phyloP scores from a whole-genome alignment of 2,888 invertebrate species.

The Bombylius major region DNA sequence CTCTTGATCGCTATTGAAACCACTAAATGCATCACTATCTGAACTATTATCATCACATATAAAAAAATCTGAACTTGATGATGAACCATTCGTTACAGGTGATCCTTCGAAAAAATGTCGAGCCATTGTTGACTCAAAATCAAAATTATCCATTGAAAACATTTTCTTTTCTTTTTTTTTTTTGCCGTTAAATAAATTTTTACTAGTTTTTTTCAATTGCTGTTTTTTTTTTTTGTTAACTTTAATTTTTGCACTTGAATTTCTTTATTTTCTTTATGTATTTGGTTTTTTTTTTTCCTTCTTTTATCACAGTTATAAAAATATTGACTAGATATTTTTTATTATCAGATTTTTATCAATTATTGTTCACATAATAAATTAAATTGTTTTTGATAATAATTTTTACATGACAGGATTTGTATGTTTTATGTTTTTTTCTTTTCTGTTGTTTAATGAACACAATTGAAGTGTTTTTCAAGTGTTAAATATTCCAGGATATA shows the following conservation, averaged over 20 bases:
- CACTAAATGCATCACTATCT: slow-evolving; percentile 47
- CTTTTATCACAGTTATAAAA: slow-evolving; percentile 1
- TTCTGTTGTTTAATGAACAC: too few relatives aligned
- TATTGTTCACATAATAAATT: too few relatives aligned
- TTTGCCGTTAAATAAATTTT: too few relatives aligned
- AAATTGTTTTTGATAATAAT: too few relatives aligned
- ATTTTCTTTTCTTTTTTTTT: slow-evolving; percentile 25
- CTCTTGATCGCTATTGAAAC: slow-evolving; percentile 73
- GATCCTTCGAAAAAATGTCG: slow-evolving; percentile 47
- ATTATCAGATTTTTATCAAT: neutral
- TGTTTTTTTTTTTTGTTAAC: too few relatives aligned
- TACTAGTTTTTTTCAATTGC: too few relatives aligned
- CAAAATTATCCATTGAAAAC: slow-evolving; percentile 57
- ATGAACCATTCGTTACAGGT: slow-evolving; percentile 47
- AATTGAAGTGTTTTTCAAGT: too few relatives aligned
- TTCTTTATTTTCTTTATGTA: too few relatives aligned
- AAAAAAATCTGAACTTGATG: slow-evolving; percentile 52
- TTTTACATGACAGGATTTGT: too few relatives aligned
- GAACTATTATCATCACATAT: slow-evolving; percentile 41
- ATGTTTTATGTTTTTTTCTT: too few relatives aligned
- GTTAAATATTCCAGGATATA: too few relatives aligned
- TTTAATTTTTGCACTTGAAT: too few relatives aligned
- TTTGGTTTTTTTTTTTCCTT: neutral
- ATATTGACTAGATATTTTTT: slow-evolving; percentile 2
- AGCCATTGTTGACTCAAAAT: slow-evolving; percentile 52